Percentiles rank a stretch among this genome's conserved stretches.
Evolutionary conservation across 2,888 invertebrate genomes (phyloP).

Genomic region (Napeogenes sylphis): DNA sequence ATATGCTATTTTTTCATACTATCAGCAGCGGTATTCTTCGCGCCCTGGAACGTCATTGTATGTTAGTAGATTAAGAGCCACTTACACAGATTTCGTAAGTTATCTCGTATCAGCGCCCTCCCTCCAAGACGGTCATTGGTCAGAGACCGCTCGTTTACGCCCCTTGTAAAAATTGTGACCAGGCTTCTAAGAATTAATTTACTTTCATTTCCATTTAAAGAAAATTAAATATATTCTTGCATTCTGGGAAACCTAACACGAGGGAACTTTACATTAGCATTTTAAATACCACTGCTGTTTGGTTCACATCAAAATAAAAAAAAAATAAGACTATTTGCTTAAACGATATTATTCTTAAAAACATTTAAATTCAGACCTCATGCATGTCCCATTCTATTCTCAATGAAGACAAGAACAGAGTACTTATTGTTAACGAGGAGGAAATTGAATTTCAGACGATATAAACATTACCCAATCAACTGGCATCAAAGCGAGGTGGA

Average conservation of each 20-base stretch:
- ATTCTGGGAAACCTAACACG: not conserved
- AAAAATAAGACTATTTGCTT: too few relatives aligned
- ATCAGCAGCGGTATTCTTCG: too few relatives aligned
- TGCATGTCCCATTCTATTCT: too few relatives aligned
- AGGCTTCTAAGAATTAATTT: conserved; percentile 25
- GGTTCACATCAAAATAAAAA: too few relatives aligned
- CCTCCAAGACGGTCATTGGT: conserved; percentile 62
- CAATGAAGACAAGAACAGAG: too few relatives aligned
- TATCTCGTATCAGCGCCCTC: conserved; percentile 50
- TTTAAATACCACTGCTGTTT: too few relatives aligned
- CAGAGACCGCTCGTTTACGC: conserved; percentile 58
- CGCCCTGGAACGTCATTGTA: not conserved
- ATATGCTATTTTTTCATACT: too few relatives aligned
- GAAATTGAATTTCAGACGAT: not conserved
- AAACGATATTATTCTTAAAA: too few relatives aligned
- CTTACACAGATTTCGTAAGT: conserved; percentile 31
- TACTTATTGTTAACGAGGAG: not conserved
- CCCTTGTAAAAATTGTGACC: conserved; percentile 43
- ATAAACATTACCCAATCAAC: conserved; percentile 48
- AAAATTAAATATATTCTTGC: not conserved
- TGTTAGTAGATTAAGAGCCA: conserved; percentile 17
- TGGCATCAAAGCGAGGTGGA: conserved; percentile 49
- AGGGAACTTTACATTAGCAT: not conserved
- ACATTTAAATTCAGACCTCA: too few relatives aligned
- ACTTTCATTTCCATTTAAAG: conserved; percentile 19